These are phyloP conservation scores for Pantherophis alleghaniensis DNA, from an alignment of 2,797 vertebrate genomes.

Conservation along the genomic window DNA sequence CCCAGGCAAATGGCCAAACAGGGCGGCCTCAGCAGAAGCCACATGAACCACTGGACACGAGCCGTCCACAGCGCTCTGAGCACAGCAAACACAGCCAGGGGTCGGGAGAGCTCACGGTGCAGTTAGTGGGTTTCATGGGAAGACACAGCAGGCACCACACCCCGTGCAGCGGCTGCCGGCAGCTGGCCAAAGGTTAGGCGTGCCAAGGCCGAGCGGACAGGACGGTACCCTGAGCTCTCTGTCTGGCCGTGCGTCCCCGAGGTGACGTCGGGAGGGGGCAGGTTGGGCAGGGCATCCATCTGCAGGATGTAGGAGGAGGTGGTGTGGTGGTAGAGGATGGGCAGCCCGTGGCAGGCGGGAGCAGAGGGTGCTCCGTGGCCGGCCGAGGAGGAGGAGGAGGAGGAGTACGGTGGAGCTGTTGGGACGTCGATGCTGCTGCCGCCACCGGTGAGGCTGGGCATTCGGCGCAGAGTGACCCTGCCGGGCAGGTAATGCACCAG, in stretches of 20 bases:
- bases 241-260: slow-evolving; percentile 71
- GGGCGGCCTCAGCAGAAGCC: neutral
- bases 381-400: slow-evolving; percentile 75
- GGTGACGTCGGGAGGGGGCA: slow-evolving; percentile 82
- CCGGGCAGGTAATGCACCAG: slow-evolving; percentile 73
- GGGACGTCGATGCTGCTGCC: slow-evolving; percentile 71
- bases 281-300: slow-evolving; percentile 89
- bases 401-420: slow-evolving; percentile 65
- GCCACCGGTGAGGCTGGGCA: slow-evolving; percentile 86
- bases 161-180: neutral
- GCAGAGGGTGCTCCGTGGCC: slow-evolving; percentile 63
- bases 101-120: neutral
- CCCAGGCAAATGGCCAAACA: neutral
- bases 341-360: slow-evolving; percentile 74
- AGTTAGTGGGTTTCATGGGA: neutral
- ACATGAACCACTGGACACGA: fast-evolving
- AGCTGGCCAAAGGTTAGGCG: neutral
- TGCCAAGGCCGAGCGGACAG: neutral
- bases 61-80: neutral
- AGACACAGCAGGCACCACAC: neutral
- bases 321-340: slow-evolving; percentile 83
- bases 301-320: slow-evolving; percentile 89
- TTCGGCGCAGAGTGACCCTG: slow-evolving; percentile 78
- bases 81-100: neutral
- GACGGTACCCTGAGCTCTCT: slow-evolving; percentile 86